Evolutionary conservation across 2,888 invertebrate genomes (phyloP), one percentile per base, ranked within the genome.

Genomic region (Hedya salicella): DNA sequence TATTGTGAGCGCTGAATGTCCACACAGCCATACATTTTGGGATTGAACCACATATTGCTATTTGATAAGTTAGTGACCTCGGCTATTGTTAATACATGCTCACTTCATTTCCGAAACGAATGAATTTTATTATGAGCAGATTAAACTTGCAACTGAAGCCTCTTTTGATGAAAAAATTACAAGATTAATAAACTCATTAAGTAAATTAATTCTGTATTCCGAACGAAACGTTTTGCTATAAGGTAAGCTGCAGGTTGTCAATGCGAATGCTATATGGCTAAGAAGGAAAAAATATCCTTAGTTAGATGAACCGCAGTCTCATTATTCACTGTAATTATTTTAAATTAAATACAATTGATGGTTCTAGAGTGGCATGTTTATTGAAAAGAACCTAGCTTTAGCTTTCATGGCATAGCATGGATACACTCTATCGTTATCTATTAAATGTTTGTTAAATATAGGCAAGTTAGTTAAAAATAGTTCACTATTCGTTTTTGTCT

Each of bases 21-120:
- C 73, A 67, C 60, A 60, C 67, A 72, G 71, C 70, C 70, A 74
- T 71, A 78, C 76, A 74, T 80, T 82, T 83, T 79, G 78, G 78
- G 77, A 54, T 59, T 61, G 66, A 66, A 61, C 60, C 52, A 65
- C 44, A 59, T 64, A 66, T 65, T 49, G 61, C 54, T 32, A 42
- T 48, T 52, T 65, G 65, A 65, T 65, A 66, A 66, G 61, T 66
- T 66, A 66, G 61, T 61, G 66, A 66, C 66, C 66, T 66, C 61
- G 60, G 19, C 21, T 40, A 54, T 66, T 61, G 66, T 66, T 54
- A 49, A 48, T 46, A 46, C 17, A 48, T 48, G 60, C 49, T 66
- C 54, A 61, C 53, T 61, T 61, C 40, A 66, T 49, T 66, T 48
- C 66, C 66, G 60, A 61, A 61, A 60, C 53, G 59, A 54, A 61